Conservation (phyloP, 2,113 vertebrate species). For the Ciconia maguari region DNA sequence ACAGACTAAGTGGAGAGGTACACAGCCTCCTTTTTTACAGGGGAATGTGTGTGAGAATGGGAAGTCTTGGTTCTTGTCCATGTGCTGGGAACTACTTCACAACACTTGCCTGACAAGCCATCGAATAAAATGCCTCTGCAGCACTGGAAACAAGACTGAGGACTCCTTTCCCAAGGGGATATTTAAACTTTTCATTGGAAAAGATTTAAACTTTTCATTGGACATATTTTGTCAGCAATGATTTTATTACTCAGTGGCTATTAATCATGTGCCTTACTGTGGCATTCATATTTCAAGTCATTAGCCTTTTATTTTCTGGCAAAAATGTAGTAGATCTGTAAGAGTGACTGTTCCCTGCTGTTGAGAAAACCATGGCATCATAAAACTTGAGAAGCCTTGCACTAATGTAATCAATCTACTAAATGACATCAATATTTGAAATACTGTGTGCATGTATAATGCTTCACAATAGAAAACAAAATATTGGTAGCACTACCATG, state of each 20-base stretch:
- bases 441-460: not conserved
- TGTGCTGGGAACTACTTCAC: not conserved
- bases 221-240: constrained; percentile 48
- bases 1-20: not conserved
- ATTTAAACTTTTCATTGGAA: constrained; percentile 57
- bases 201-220: constrained; percentile 58
- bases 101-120: not conserved
- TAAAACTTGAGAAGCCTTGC: constrained; percentile 53
- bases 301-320: constrained; percentile 52
- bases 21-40: not conserved
- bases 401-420: constrained; percentile 30
- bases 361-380: constrained; percentile 33
- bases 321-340: constrained; percentile 42
- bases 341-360: constrained; percentile 30
- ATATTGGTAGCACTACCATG: not conserved
- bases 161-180: constrained; percentile 25
- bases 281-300: constrained; percentile 55
- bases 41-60: not conserved
- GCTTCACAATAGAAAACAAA: not conserved
- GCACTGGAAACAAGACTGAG: constrained; percentile 25
- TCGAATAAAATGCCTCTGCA: not conserved
- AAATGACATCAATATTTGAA: constrained; percentile 22
- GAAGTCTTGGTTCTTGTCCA: not conserved
- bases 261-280: constrained; percentile 42
- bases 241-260: constrained; percentile 56